These are phyloP conservation scores for Tubiluchus corallicola DNA, from an alignment of 2,888 invertebrate species.

Conservation along the genomic window DNA sequence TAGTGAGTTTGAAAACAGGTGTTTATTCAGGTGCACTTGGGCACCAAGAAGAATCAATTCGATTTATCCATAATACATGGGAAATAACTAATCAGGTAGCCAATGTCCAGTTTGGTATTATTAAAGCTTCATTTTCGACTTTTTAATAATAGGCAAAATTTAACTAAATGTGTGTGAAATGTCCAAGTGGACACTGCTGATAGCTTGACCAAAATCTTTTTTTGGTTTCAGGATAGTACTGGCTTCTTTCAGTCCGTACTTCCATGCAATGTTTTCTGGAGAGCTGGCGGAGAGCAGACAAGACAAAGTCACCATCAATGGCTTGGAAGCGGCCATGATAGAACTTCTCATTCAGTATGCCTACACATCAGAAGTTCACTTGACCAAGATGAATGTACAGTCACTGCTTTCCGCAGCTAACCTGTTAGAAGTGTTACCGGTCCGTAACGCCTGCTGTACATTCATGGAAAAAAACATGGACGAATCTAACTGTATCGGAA, in stretches of 20 bases:
- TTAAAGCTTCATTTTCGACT: too few species aligned
- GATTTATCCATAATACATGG: too few species aligned
- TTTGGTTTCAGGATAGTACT: conserved; percentile 29
- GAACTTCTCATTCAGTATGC: conserved; percentile 30
- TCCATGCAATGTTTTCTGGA: conserved; percentile 31
- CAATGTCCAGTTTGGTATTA: too few species aligned
- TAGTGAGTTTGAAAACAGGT: too few species aligned
- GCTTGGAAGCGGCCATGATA: conserved; percentile 29
- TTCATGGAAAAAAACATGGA: conserved; percentile 33
- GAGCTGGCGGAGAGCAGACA: conserved; percentile 29
- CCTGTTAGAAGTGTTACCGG: conserved; percentile 28
- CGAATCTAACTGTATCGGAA: conserved; percentile 33
- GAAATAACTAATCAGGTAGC: too few species aligned
- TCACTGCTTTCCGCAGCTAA: conserved; percentile 31
- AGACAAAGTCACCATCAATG: conserved; percentile 28
- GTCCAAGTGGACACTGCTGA: too few species aligned
- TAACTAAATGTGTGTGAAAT: too few species aligned
- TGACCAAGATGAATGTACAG: conserved; percentile 31
- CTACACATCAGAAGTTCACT: conserved; percentile 27
- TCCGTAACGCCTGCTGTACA: conserved; percentile 30
- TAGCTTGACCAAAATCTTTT: too few species aligned
- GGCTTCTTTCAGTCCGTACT: conserved; percentile 30
- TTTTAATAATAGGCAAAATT: too few species aligned
- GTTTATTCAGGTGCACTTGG: too few species aligned
- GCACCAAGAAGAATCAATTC: too few species aligned